phyloP scores from a whole-genome alignment of 2,888 invertebrate species.

The Carabus problematicus region DNA sequence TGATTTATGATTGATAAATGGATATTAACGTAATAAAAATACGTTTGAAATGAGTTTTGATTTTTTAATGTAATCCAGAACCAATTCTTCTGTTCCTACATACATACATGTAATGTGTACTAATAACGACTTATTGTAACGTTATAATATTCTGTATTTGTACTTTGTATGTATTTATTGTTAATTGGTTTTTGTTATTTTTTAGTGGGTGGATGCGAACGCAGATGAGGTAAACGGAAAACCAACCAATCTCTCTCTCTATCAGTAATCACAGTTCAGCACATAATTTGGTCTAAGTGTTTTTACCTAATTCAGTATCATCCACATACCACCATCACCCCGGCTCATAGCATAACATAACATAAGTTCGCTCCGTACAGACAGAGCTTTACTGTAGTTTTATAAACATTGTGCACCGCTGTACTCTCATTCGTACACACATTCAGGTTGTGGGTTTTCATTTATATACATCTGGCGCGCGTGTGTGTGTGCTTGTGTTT shows the following conservation, averaged over 20 bases:
- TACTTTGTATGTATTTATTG: constrained; percentile 17
- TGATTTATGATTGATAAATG: too few species aligned
- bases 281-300: constrained; percentile 26
- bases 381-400: too few species aligned
- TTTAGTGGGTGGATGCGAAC: constrained; percentile 72
- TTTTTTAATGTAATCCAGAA: constrained; percentile 1
- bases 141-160: background rate
- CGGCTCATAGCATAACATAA: too few species aligned
- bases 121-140: too few species aligned
- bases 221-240: constrained; percentile 67
- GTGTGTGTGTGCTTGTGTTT: background rate
- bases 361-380: background rate
- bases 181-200: constrained; percentile 47
- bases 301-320: constrained; percentile 16
- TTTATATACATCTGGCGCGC: constrained; percentile 22
- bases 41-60: constrained; percentile 11
- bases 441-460: constrained; percentile 35
- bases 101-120: constrained; percentile 2
- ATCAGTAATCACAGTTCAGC: background rate
- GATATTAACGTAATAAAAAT: constrained; percentile 4
- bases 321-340: constrained; percentile 19
- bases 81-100: constrained; percentile 1
- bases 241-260: constrained; percentile 27
- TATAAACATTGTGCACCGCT: too few species aligned
- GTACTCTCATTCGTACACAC: too few species aligned